Evolutionary conservation across 2,113 vertebrate species (phyloP).

Genomic region (Semicossyphus pulcher): DNA sequence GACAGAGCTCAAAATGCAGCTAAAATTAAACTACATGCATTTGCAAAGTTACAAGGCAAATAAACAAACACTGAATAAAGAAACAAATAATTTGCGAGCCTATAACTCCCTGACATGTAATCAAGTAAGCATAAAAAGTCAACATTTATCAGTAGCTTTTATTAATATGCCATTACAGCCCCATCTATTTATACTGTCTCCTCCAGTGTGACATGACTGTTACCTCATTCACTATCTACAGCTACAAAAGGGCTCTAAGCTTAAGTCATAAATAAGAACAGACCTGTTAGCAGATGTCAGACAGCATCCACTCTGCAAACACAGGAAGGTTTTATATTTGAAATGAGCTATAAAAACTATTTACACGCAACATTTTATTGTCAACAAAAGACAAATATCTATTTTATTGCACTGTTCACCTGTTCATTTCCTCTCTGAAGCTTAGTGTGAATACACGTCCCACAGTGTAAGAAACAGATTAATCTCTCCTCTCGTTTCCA

Average conservation of each 20-base stretch:
- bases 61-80: neutral
- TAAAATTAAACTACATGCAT: neutral
- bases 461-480: conserved; percentile 10
- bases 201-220: neutral
- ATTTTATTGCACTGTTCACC: conserved; percentile 7
- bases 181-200: neutral
- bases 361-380: neutral
- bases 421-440: conserved; percentile 41
- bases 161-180: neutral
- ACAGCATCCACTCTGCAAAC: neutral
- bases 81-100: neutral
- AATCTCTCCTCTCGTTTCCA: conserved; percentile 45
- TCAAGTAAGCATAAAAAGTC: neutral
- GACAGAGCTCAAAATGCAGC: conserved; percentile 1
- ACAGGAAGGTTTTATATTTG: neutral
- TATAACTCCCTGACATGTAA: neutral
- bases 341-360: conserved; percentile 5
- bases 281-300: neutral
- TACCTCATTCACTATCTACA: neutral
- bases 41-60: neutral
- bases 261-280: neutral
- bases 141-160: conserved; percentile 7
- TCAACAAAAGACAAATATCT: neutral
- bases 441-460: neutral
- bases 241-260: neutral